A percentile compares a stretch with the other conserved stretches of the same genome.
These are phyloP conservation scores for Rhagonycha fulva DNA, from an alignment of 2,888 invertebrate species.

Conservation along the genomic window DNA sequence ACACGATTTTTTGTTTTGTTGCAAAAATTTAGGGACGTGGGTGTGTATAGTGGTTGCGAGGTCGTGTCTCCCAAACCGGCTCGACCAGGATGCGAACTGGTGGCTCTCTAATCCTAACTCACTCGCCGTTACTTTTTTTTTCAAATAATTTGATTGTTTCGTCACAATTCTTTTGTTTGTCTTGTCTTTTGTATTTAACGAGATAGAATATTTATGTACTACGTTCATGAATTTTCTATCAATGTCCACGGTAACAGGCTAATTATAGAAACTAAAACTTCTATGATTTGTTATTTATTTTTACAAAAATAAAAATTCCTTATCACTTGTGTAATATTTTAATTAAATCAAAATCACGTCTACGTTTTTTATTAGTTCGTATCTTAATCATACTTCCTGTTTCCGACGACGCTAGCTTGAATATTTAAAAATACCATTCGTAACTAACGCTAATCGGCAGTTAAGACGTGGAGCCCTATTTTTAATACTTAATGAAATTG, in stretches of 20 bases:
- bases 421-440: neutral
- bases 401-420: neutral
- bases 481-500: neutral
- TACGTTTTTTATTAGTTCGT: neutral
- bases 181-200: neutral
- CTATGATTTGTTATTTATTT: slow-evolving; percentile 1
- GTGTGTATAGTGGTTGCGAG: neutral
- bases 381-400: neutral
- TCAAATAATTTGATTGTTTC: neutral
- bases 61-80: neutral
- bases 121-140: neutral
- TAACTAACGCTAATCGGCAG: neutral
- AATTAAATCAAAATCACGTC: slow-evolving; percentile 1
- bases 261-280: slow-evolving; percentile 2
- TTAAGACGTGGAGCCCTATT: neutral
- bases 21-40: neutral
- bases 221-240: neutral
- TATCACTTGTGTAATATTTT: neutral
- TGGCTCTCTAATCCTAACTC: neutral
- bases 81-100: neutral
- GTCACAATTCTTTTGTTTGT: neutral
- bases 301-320: neutral
- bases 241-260: slow-evolving; percentile 1
- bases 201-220: neutral
- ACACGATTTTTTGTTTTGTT: neutral